A percentile compares a stretch with the other conserved stretches of the same genome.
These are phyloP conservation scores for Thymelicus lineola DNA, from an alignment of 2,888 invertebrate species.

Conservation along the genomic window DNA sequence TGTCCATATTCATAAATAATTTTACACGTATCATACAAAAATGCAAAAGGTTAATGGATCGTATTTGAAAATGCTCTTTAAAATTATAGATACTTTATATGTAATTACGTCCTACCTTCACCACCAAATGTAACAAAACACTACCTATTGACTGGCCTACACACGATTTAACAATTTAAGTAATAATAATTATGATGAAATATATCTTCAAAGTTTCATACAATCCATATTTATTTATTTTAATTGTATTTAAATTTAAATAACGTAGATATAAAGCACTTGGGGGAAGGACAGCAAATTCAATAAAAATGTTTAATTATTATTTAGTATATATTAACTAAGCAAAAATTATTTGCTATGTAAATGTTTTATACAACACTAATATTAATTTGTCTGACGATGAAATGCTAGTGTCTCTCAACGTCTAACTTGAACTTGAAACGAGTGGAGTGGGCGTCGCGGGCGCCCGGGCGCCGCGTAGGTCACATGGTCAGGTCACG, in stretches of 20 bases:
- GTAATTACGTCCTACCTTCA: constrained; percentile 44
- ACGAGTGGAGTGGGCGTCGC: constrained; percentile 58
- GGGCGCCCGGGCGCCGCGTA: constrained; percentile 38
- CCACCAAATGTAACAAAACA: constrained; percentile 53
- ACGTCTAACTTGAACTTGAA: constrained; percentile 75
- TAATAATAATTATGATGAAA: constrained; percentile 75
- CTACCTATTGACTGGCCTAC: constrained; percentile 53
- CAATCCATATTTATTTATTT: constrained; percentile 78
- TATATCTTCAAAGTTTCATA: constrained; percentile 81
- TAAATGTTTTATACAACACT: constrained; percentile 85
- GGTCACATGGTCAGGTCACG: constrained; percentile 19
- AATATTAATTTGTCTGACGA: constrained; percentile 81
- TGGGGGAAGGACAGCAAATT: constrained; percentile 86
- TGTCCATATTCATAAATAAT: constrained; percentile 35
- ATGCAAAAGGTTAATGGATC: constrained; percentile 35
- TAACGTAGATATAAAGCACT: constrained; percentile 86
- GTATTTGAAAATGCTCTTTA: constrained; percentile 34
- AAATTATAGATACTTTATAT: constrained; percentile 33
- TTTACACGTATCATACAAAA: constrained; percentile 38
- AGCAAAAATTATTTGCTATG: constrained; percentile 85
- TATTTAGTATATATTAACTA: constrained; percentile 83
- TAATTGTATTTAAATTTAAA: constrained; percentile 84
- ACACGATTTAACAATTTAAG: constrained; percentile 78
- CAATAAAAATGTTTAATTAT: constrained; percentile 84
- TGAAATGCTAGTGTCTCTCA: constrained; percentile 79